phyloP scores from a whole-genome alignment of 2,113 vertebrate genomes.

The Dicrurus megarhynchus region DNA sequence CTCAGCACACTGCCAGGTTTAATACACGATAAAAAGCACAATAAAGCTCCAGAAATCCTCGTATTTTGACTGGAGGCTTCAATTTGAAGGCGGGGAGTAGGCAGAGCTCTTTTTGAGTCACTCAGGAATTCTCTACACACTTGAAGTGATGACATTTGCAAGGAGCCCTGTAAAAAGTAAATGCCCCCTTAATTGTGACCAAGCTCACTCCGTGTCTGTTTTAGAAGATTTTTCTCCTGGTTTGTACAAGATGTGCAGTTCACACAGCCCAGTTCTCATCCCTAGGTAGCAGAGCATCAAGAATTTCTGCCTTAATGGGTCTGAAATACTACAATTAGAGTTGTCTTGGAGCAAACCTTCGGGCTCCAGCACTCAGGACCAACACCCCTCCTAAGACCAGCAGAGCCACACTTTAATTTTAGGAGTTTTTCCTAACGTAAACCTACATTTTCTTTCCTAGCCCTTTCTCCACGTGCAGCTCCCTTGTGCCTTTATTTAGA shows the following conservation, averaged over 20 bases:
- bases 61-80: neutral
- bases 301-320: neutral
- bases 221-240: neutral
- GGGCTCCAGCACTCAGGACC: neutral
- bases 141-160: neutral
- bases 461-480: neutral
- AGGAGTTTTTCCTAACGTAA: neutral
- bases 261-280: neutral
- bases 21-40: neutral
- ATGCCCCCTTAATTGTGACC: neutral
- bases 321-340: neutral
- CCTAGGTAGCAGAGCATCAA: neutral
- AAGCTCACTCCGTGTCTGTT: neutral
- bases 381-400: neutral
- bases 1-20: neutral
- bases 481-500: slow-evolving; percentile 1
- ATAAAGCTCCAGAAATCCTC: neutral
- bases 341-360: neutral
- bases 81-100: neutral
- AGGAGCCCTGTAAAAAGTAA: neutral
- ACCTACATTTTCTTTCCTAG: neutral
- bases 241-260: neutral
- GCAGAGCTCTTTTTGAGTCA: neutral
- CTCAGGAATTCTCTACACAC: neutral
- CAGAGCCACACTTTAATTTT: neutral